Evolutionary conservation across 2,888 invertebrate genomes (phyloP), one percentile per base, ranked within the genome.

Genomic region (Trachelus troglodyta): DNA sequence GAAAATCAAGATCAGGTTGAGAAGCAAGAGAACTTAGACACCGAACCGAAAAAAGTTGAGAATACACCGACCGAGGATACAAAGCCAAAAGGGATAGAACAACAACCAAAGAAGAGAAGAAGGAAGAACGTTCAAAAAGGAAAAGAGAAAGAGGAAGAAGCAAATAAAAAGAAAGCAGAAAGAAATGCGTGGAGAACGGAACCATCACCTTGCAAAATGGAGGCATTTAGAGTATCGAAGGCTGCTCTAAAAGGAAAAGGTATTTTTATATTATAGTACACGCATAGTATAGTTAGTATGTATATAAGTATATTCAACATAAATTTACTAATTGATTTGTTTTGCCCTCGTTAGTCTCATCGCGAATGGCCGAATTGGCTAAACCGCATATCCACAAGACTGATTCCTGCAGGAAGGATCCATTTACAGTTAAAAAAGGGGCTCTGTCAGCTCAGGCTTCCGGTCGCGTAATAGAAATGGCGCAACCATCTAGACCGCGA

Each of bases 101-200:
- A 68, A 11, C 68, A 12, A 73, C 31, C 4, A 35, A 40, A 73
- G 37, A 35, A 71, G 34, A 40, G 12, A n/a, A 56, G 1, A 11
- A 71, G 31, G 31, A 69, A 33, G 37, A 73, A 69, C 1, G 76
- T 30, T 35, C 33, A 74, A n/a, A 34, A 74, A 74, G 23, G 11
- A 73, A 73, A n/a, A 30, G 73, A 23, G 12, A 34, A 76, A 33
- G 31, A 71, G 9, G 69, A 74, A 69, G 79, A 76, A 11, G 71
- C 78, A 23, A 78, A 78, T 15, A 74, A 76, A 73, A 77, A 81
- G 34, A 85, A 79, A 75, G 78, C 76, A 9, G 77, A 80, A 76
- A 81, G 80, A 71, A 79, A 84, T 71, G 85, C 85, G 3, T 89
- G 89, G 89, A 84, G 89, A 68, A 86, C 79, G 37, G 80, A 77